phyloP scores from a whole-genome alignment of 1,140 invertebrate genomes.

The Hypothenemus hampei region DNA sequence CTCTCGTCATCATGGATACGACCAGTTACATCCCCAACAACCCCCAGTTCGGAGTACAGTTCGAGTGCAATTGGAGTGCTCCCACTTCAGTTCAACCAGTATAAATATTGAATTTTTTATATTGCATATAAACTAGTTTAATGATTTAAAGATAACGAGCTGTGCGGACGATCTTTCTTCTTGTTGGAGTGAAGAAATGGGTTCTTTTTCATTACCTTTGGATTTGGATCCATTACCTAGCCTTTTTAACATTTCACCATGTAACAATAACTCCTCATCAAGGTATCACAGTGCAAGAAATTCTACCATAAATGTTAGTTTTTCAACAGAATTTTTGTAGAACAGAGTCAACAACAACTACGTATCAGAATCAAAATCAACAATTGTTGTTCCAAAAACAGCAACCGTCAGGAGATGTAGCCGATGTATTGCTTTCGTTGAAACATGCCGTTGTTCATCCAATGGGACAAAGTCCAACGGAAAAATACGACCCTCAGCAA shows the following conservation, averaged over 20 bases:
- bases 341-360: slow-evolving; percentile 38
- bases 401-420: slow-evolving; percentile 55
- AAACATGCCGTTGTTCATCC: slow-evolving; percentile 85
- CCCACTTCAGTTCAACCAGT: slow-evolving; percentile 28
- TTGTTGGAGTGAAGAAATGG: slow-evolving; percentile 73
- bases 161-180: slow-evolving; percentile 30
- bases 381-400: slow-evolving; percentile 35
- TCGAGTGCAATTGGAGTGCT: slow-evolving; percentile 44
- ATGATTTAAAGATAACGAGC: neutral
- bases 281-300: too few species aligned
- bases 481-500: slow-evolving; percentile 38
- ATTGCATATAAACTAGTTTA: neutral
- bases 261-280: slow-evolving; percentile 46
- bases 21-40: slow-evolving; percentile 45
- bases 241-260: slow-evolving; percentile 68
- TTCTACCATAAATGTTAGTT: too few species aligned
- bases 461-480: slow-evolving; percentile 44
- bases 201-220: slow-evolving; percentile 69
- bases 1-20: slow-evolving; percentile 35
- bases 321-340: slow-evolving; percentile 29
- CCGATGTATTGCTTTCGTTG: slow-evolving; percentile 77
- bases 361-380: slow-evolving; percentile 31
- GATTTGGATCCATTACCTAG: slow-evolving; percentile 71
- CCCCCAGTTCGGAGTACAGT: slow-evolving; percentile 45
- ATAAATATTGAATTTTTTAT: neutral